Evolutionary conservation across 2,888 invertebrate species (phyloP).

Genomic region (Ashinkailepas kermadecensis): DNA sequence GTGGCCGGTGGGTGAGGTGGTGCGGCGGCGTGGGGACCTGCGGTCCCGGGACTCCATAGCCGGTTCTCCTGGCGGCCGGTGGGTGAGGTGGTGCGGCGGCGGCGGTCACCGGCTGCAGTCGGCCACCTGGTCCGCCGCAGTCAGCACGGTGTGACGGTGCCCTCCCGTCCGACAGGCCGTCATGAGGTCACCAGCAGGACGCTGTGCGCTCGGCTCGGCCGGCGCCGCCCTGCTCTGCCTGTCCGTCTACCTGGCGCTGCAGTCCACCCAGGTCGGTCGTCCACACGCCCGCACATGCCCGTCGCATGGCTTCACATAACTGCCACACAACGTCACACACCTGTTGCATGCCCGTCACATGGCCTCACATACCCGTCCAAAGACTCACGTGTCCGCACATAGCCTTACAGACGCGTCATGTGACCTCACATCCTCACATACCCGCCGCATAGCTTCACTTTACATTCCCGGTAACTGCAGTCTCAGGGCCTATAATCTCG

Average conservation of each 20-base stretch:
- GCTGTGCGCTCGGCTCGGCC: slow-evolving; percentile 15
- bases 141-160: slow-evolving; percentile 2
- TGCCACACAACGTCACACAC: neutral
- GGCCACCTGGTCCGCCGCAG: neutral
- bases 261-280: neutral
- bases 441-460: too few species aligned
- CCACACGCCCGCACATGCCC: neutral
- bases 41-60: too few species aligned
- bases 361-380: too few species aligned
- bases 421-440: too few species aligned
- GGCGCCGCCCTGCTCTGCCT: neutral
- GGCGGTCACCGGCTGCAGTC: neutral
- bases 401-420: too few species aligned
- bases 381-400: too few species aligned
- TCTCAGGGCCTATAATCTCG: too few species aligned
- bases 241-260: neutral
- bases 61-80: neutral
- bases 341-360: too few species aligned
- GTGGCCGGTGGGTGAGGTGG: neutral
- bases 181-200: neutral
- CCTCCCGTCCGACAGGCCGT: neutral
- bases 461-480: too few species aligned
- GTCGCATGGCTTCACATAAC: too few species aligned
- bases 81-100: neutral
- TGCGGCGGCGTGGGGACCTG: too few species aligned